Evolutionary conservation across 2,113 vertebrate species (phyloP), one percentile per base, ranked within the genome.

Genomic region (Genyomyrus donnyi): DNA sequence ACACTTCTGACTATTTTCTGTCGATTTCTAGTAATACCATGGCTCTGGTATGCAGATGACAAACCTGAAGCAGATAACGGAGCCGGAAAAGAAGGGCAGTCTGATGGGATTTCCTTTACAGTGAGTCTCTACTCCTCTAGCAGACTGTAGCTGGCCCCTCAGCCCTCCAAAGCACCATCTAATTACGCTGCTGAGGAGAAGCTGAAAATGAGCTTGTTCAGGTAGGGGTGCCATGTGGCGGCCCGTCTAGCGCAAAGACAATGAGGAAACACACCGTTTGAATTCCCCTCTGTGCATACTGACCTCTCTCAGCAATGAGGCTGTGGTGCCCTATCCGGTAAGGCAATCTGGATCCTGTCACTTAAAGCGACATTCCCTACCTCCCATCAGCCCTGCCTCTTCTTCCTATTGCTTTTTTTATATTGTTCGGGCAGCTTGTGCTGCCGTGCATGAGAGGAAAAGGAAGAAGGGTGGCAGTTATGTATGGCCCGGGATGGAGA

Each of bases 281-380:
- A 83, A 66, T 46, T 87, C 91, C 92, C 92, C 94, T 92, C 93
- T 95, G 93, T 91, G 92, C 24, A n/a, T 93, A 96, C 95, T 95
- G 94, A 96, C 96, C 96, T 96, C 93, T 94, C 93, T 91, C 35
- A 35, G 80, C 35, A 90, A 62, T 92, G 93, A 89, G 91, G 88
- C 91, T 93, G 91, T 92, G 27, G 3, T 50, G 50, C 53, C 85
- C 87, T 45, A 11, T 58, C 52, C 15, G 8, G 39, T 42, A 45
- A 11, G 35, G 53, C 35, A 21, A 35, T 62, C 52, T 88, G 87
- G 31, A 39, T 83, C 91, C 91, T 92, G 92, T 92, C 90, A 90
- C 27, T 46, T 84, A 83, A 89, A 83, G 77, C 80, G 6, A 92
- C 94, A 85, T 19, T 94, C 91, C 31, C 93, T 95, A 90, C 92